Base-by-base conservation (phyloP, 2,113 vertebrate genomes). In the Elanus axillaris region DNA sequence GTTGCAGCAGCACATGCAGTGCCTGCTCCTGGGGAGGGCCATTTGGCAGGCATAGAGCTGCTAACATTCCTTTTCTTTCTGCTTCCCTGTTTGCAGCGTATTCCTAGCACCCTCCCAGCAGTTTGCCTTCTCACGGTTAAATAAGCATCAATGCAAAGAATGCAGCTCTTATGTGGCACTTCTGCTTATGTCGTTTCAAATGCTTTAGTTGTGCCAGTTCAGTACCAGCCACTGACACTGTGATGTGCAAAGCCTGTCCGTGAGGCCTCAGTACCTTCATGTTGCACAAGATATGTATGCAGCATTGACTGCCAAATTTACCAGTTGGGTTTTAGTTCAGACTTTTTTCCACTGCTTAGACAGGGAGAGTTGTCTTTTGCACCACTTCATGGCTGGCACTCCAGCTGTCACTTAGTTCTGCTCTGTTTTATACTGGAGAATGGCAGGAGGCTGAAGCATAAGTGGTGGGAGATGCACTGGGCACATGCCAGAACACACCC, bases 381-480 rank as follows among this genome's bases (percentile, higher is more conserved):
- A 42, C 26, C 27, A 7, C 59, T 82, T 29, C 12, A 1, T 27
- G 75, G 34, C 86, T 80, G 79, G 34, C 55, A 27, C 42, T 58
- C 68, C 86, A 74, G 74, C 90, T 96, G 92, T 88, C 84, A 12
- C 68, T 64, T 53, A 3, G 18, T 60, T 84, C 86, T 68, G 27
- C 55, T 91, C n/a, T 1, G 1, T 45, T 55, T 71, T 58, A 6
- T 47, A 3, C 53, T 32, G n/a, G 10, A 29, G 90, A 89, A 89
- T 25, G 73, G 29, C 66, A 40, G 1, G 63, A 87, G 79, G 52
- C 62, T 75, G 81, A 78, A 79, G 68, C 5, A 2, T 5, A 29
- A 73, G 48, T 6, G 34, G 50, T 52, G 58, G 78, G 72, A 55
- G 47, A 22, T 20, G 66, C 43, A 6, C 32, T 18, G 63, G 59